Percentiles rank a stretch among this genome's conserved stretches.
Evolutionary conservation across 2,113 vertebrate genomes (phyloP).

Genomic region (Trematomus loennbergii): DNA sequence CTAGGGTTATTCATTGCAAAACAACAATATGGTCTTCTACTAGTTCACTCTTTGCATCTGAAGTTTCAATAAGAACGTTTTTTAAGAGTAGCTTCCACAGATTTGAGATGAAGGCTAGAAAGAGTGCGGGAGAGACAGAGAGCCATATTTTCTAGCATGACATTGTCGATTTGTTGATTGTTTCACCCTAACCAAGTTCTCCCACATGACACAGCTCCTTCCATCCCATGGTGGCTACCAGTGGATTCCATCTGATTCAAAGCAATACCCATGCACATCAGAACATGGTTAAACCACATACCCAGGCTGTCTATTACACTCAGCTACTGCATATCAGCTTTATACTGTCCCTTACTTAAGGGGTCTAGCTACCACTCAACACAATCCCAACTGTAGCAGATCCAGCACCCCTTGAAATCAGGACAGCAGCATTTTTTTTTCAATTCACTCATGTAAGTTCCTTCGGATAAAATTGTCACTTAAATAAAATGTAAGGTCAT

Average conservation of each 20-base stretch:
- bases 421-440: not conserved
- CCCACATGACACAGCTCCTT: too few relatives aligned
- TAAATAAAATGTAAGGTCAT: not conserved
- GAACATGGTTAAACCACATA: not conserved
- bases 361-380: not conserved
- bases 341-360: not conserved
- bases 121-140: not conserved
- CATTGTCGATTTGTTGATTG: not conserved
- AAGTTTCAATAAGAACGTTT: not conserved
- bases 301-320: not conserved
- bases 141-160: not conserved
- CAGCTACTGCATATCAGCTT: too few relatives aligned
- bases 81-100: not conserved
- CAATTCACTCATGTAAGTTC: not conserved
- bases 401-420: not conserved
- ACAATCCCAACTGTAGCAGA: not conserved
- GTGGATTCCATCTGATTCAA: too few relatives aligned
- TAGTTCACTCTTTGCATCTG: not conserved
- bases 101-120: not conserved
- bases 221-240: too few relatives aligned
- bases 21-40: constrained; percentile 1
- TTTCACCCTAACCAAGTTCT: not conserved
- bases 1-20: not conserved
- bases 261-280: too few relatives aligned
- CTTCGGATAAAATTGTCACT: not conserved